Evolutionary conservation across 2,797 vertebrate species (phyloP).

Genomic region (Amniataba percoides): DNA sequence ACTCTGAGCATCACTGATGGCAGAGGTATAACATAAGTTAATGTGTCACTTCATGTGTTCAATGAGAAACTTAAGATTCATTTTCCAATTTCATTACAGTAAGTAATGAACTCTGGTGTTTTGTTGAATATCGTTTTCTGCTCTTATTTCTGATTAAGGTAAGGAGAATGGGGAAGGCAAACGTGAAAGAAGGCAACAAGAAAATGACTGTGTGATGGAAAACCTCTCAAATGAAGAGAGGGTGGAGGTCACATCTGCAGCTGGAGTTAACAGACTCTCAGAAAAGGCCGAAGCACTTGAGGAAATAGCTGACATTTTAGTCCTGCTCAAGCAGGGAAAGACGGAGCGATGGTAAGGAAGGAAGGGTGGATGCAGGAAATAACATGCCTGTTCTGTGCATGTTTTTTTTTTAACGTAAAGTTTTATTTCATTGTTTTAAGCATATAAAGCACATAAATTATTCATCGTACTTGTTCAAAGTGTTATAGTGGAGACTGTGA

Average conservation of each 20-base stretch:
- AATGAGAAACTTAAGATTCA: neutral
- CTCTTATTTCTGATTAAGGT: constrained; percentile 37
- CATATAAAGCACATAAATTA: neutral
- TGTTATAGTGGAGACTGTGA: constrained; percentile 4
- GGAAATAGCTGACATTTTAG: constrained; percentile 78
- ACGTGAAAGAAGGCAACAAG: constrained; percentile 38
- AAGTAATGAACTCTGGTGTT: neutral
- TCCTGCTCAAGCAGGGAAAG: constrained; percentile 73
- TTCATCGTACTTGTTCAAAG: constrained; percentile 25
- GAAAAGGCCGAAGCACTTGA: constrained; percentile 70
- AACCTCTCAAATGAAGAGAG: constrained; percentile 23
- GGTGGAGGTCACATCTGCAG: constrained; percentile 44
- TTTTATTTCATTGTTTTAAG: constrained; percentile 6
- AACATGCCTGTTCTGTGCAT: constrained; percentile 24
- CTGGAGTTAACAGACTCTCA: constrained; percentile 38
- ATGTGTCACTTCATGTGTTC: neutral
- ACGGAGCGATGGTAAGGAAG: constrained; percentile 11
- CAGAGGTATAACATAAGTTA: constrained; percentile 56
- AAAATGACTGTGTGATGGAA: constrained; percentile 37
- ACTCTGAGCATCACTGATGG: constrained; percentile 2
- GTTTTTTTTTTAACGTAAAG: neutral
- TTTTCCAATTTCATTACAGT: neutral
- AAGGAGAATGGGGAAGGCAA: constrained; percentile 16
- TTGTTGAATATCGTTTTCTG: neutral
- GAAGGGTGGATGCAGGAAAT: neutral